Base-by-base conservation (phyloP, 2,113 vertebrate genomes). In the Semicossyphus pulcher region DNA sequence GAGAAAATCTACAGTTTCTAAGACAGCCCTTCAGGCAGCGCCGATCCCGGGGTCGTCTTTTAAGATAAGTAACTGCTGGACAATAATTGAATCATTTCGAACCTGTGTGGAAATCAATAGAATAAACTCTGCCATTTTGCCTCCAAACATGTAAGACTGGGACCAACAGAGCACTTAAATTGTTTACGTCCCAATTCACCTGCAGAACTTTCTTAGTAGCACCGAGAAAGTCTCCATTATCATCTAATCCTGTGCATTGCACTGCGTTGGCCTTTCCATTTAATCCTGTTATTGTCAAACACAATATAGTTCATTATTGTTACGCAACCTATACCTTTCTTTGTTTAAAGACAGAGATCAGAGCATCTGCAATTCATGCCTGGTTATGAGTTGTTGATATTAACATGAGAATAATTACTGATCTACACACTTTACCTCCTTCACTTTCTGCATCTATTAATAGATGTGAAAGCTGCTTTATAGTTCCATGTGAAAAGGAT, bases 51-150 rank as follows among this genome's bases (percentile, higher is more conserved):
- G 48, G 62, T 79, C 18, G 44, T 53, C 26, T 51, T 79, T 54
- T 29, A 21, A 79, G 63, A 69, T 80, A 79, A 77, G 49, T 51
- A 71, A 62, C 64, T 36, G 18, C 45, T 52, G 37, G 61, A 75
- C 73, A 76, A 54, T 44, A 60, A 72, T 65, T 76, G 23, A 57
- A 76, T 70, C 3, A 65, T 56, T 69, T 72, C 21, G 71, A 60
- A 57, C n/a, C 77, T 41, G 11, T 44, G 52, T 20, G 23, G 42
- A 37, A 80, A 72, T 83, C 72, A 70, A 80, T 76, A 70, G 37
- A 72, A 79, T 54, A n/a, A 62, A 67, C 49, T 61, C 26, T 53
- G n/a, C n/a, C n/a, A 49, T 71, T 72, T 72, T 42, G 11, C 67
- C 57, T 72, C 15, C 34, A 58, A 72, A 64, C 66, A 34, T 20